A percentile compares a stretch with the other conserved stretches of the same genome.
Evolutionary conservation across 2,113 vertebrate genomes (phyloP).

Genomic region (Holacanthus passer): DNA sequence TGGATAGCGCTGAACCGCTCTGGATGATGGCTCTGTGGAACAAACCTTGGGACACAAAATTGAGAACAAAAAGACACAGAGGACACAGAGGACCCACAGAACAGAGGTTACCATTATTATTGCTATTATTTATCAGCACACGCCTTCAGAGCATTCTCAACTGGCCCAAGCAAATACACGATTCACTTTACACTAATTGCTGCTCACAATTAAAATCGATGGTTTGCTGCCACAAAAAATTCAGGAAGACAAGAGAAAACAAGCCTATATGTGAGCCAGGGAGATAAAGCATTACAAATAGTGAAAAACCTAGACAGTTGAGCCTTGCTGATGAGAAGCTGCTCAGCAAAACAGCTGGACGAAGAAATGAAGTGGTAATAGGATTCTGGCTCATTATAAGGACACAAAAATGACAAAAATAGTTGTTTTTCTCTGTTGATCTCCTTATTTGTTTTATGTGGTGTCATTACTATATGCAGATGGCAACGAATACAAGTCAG

Average conservation of each 20-base stretch:
- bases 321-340: conserved; percentile 29
- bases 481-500: conserved; percentile 29
- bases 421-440: conserved; percentile 29
- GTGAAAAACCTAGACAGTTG: neutral
- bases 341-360: conserved; percentile 32
- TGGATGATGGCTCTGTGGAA: conserved; percentile 99
- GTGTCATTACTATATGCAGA: conserved; percentile 31
- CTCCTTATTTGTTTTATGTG: conserved; percentile 46
- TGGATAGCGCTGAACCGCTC: conserved; percentile 96
- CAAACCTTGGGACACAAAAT: conserved; percentile 86
- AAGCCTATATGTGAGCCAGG: conserved; percentile 19
- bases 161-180: conserved; percentile 13
- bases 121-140: neutral
- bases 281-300: conserved; percentile 29
- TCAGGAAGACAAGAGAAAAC: conserved; percentile 10
- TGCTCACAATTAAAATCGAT: conserved; percentile 35
- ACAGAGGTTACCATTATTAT: conserved; percentile 32
- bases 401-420: conserved; percentile 29
- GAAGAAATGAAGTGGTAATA: conserved; percentile 49
- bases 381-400: conserved; percentile 20
- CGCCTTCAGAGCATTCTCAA: neutral
- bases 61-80: conserved; percentile 46
- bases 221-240: conserved; percentile 7
- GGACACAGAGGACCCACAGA: conserved; percentile 41
- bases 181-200: conserved; percentile 32